Evolutionary conservation across 2,888 invertebrate species (phyloP), one percentile per base, ranked within the genome.

Genomic region (Coleophora deauratella): DNA sequence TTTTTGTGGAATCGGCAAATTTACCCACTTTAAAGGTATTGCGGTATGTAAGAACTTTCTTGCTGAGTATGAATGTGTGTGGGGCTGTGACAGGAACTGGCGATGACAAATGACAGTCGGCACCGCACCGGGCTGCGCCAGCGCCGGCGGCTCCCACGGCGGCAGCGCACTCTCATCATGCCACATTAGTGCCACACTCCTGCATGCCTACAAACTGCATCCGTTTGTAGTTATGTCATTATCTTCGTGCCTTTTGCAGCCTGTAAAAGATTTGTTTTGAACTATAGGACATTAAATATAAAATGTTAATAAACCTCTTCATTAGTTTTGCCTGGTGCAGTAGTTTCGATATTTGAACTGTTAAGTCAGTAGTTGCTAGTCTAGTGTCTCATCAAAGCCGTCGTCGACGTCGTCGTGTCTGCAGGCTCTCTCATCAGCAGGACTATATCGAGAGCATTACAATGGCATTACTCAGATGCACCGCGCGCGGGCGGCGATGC

Each of bases 401-500:
- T 34, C 61, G 64, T 45, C 65, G 77, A 58, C 80, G 79, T 68
- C 82, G 62, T 61, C 59, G 67, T 69, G 82, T 82, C 82, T 82
- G 66, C 71, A 59, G 54, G 59, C 59, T 45, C 63, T 62, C 60
- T 59, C 71, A 63, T 61, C 72, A 64, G 70, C 61, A 67, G 69
- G 70, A 65, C 70, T 84, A 81, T 79, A 84, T 82, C 67, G 73
- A 76, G 81, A 77, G 72, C 80, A 82, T 84, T 84, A 81, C 80
- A 82, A 81, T 81, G 80, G 66, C 78, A 85, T 85, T 85, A 84
- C 78, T 85, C 84, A 84, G 81, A 82, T 84, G 84, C 84, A 82
- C 80, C 74, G 82, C 79, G 31, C 21, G 21, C 21, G 21, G 21
- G 76, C 80, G 72, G 61, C 78, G 79, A 66, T 81, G 84, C 82